Evolutionary conservation across 1,140 invertebrate species (phyloP).

Genomic region (Amphibalanus amphitrite): DNA sequence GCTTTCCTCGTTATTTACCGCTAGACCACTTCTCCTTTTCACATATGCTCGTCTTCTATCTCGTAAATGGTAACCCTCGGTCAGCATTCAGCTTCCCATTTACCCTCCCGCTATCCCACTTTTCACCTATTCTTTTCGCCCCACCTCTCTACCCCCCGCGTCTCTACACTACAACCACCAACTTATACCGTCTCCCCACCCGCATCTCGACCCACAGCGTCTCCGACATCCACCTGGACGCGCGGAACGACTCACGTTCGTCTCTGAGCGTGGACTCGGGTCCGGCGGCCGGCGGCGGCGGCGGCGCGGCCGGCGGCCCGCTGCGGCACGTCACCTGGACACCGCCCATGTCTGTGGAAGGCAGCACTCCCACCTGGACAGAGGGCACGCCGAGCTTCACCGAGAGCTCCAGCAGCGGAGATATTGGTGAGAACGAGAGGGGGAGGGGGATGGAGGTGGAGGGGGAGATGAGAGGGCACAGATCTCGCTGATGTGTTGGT

Average conservation of each 20-base stretch:
- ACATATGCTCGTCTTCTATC: too few species aligned
- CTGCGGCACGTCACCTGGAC: slow-evolving; percentile 51
- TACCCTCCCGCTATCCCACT: too few species aligned
- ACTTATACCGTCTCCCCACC: too few species aligned
- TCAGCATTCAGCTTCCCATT: too few species aligned
- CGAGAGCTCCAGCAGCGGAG: slow-evolving; percentile 82
- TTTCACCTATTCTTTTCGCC: too few species aligned
- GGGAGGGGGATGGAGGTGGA: slow-evolving; percentile 1
- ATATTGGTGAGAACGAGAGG: slow-evolving; percentile 46
- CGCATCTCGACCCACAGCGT: too few species aligned
- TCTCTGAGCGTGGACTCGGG: slow-evolving; percentile 47
- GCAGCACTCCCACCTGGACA: slow-evolving; percentile 83
- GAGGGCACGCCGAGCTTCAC: slow-evolving; percentile 95
- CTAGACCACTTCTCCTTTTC: too few species aligned
- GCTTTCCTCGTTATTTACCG: too few species aligned
- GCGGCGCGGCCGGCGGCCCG: slow-evolving; percentile 34
- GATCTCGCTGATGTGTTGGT: not conserved
- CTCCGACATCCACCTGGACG: slow-evolving; percentile 37
- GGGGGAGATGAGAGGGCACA: slow-evolving; percentile 13
- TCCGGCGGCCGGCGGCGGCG: slow-evolving; percentile 25
- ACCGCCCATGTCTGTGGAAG: slow-evolving; percentile 71
- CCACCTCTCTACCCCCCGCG: too few species aligned
- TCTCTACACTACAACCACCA: too few species aligned
- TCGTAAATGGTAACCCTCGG: too few species aligned
- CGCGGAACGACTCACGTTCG: slow-evolving; percentile 41